Evolutionary conservation across 2,797 vertebrate species (phyloP).

Genomic region (Calcarius lapponicus): DNA sequence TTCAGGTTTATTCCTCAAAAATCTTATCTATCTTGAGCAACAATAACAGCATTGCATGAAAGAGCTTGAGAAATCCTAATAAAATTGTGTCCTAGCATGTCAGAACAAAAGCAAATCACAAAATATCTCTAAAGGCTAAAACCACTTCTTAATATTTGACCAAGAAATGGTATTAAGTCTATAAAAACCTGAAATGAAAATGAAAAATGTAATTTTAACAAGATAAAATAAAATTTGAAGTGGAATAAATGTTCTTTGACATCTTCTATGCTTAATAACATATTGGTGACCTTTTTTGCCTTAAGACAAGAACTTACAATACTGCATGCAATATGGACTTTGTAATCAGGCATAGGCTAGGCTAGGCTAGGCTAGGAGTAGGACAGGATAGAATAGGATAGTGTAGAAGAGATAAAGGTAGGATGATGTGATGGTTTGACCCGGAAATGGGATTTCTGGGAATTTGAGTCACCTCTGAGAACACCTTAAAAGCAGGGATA

Average conservation of each 20-base stretch:
- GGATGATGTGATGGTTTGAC: too few relatives aligned
- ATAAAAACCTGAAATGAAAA: background rate
- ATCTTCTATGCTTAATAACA: background rate
- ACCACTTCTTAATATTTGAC: background rate
- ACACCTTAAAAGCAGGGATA: too few relatives aligned
- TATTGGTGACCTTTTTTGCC: background rate
- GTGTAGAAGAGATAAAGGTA: background rate
- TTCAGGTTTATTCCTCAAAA: background rate
- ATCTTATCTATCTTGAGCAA: background rate
- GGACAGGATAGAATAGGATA: too few relatives aligned
- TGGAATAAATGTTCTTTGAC: background rate
- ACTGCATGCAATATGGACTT: background rate
- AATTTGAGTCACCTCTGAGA: too few relatives aligned
- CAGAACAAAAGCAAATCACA: background rate
- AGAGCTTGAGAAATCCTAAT: background rate
- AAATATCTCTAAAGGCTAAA: background rate
- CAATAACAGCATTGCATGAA: background rate
- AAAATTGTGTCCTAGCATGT: background rate
- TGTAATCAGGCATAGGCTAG: background rate
- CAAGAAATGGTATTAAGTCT: background rate
- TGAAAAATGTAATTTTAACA: background rate
- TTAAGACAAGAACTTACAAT: background rate
- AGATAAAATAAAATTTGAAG: background rate
- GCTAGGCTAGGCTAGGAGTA: too few relatives aligned
- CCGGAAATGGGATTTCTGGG: too few relatives aligned